Conservation (phyloP, 2,113 vertebrate species). For the Pteronura brasiliensis region DNA sequence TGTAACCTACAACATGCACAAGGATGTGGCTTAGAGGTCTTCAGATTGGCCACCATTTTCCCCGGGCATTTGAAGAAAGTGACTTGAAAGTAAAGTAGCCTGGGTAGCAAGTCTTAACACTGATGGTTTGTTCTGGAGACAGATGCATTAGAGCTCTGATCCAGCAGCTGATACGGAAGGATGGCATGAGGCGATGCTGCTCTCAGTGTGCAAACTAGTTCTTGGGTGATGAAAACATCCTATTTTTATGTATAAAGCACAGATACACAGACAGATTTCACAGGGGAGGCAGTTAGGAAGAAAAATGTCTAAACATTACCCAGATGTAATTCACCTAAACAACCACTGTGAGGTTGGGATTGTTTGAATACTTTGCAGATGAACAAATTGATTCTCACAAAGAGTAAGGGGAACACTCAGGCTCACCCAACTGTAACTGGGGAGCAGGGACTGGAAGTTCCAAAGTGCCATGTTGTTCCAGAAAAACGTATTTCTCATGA, state of each 20-base stretch:
- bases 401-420: background rate
- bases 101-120: background rate
- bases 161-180: background rate
- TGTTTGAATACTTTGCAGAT: background rate
- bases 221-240: background rate
- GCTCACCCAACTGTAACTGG: background rate
- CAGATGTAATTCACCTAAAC: background rate
- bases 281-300: background rate
- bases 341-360: background rate
- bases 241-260: background rate
- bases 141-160: background rate
- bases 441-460: background rate
- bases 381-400: background rate
- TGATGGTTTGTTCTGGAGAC: background rate
- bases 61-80: background rate
- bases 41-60: too few relatives aligned
- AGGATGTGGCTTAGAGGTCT: background rate
- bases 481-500: background rate
- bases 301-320: background rate
- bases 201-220: background rate
- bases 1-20: fast-evolving
- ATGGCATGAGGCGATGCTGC: background rate
- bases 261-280: background rate
- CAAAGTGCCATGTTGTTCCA: background rate
- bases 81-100: background rate